Base-by-base conservation (phyloP, 2,113 vertebrate genomes). In the Corythornis cristatus region DNA sequence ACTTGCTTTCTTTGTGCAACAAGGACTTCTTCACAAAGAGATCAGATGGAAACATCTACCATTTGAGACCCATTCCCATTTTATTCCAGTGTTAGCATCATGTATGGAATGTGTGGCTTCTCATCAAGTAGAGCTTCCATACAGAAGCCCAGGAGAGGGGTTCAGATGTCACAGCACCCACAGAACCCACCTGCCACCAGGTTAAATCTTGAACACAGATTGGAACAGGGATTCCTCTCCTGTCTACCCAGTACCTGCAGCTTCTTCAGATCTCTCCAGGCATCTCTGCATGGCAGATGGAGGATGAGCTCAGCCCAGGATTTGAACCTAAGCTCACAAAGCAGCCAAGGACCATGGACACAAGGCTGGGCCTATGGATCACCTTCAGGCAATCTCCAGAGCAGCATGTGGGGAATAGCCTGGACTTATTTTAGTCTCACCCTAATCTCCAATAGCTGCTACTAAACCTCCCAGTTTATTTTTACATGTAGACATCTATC, bases 381-480 rank as follows among this genome's bases (percentile, higher is more conserved):
- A 57, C 23, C 83, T 50, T 45, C 90, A 90, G 71, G 64, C 75
- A 83, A 28, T 37, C 35, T 64, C 28, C 85, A 67, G 82, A 82
- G 62, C 78, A 84, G 57, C 89, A 64, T 57, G n/a, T 0, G 19
- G 23, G 84, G 45, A 90, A 83, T 21, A 82, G 45, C 77, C 77
- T 84, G 35, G 40, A 84, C 33, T 64, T 43, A 31, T 18, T 78
- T 93, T 48, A 65, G 62, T 31, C 70, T 71, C 86, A 73, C 70
- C 45, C 43, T 54, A 3, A 78, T 90, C 53, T 64, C 88, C 78
- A 8, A 17, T 46, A 93, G 70, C 65, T 86, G 66, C 78, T 93
- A 71, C 70, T 89, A 83, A 93, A 89, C 86, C 86, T 94, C 86
- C 80, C 92, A 51, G 62, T 53, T 93, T 95, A 89, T 95, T 92